Base-by-base conservation (phyloP, 2,113 vertebrate genomes). In the Dryoscopus gambensis region DNA sequence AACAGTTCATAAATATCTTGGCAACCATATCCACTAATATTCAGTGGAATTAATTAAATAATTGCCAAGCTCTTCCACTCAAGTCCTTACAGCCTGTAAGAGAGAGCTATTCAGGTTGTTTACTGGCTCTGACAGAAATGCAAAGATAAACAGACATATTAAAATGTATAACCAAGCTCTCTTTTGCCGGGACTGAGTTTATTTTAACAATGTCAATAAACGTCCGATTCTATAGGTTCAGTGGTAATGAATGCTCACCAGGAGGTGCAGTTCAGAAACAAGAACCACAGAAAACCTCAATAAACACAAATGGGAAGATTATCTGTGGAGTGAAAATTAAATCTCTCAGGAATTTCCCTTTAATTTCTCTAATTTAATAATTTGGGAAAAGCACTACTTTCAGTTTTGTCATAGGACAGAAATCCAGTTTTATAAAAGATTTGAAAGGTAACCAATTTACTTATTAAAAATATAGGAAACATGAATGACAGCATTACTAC, bases 181-280 rank as follows among this genome's bases (percentile, higher is more conserved):
- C 59, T 74, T 91, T 97, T 89, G 84, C 76, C 86, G 47, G 39
- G 39, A 91, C 56, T 94, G 88, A 47, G 93, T 97, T 98, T 95
- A 82, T 94, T 89, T 91, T 95, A 91, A 83, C 71, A 89, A 24
- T 92, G 92, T 89, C 92, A 96, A 95, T 97, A 97, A 96, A 94
- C 62, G 86, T 84, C 88, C 77, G 42, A 60, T 91, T 77, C 35
- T 27, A 84, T 31, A 76, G 49, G 74, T 87, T 91, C 65, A 87
- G 90, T 19, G 30, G 56, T 81, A 90, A 95, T 7, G 9, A 91
- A 84, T 76, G 33, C 11, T 94, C 79, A 95, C 93, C 84, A 89
- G 59, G 68, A 95, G 94, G 89, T 40, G 24, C 53, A 90, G 95
- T 94, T 93, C 42, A 96, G 92, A 95, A 87, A 77, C 28, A 60